Conservation (phyloP, 2,888 invertebrate species). For the Neria commutata region DNA sequence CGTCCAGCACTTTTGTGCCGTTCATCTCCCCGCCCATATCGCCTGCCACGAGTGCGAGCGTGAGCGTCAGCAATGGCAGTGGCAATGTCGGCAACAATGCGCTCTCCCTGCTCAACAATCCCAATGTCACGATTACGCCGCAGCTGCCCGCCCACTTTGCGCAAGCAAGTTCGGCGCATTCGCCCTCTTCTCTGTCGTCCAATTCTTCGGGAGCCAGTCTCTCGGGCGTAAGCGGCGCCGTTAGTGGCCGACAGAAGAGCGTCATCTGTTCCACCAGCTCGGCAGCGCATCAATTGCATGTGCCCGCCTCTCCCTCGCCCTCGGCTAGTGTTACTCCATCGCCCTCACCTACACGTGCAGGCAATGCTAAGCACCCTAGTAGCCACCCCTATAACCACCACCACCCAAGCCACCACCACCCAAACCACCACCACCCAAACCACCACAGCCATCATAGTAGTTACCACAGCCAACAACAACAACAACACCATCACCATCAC, state of each 20-base stretch:
- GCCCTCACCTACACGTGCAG: slow-evolving; percentile 40
- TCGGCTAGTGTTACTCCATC: slow-evolving; percentile 34
- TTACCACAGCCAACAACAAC: slow-evolving; percentile 36
- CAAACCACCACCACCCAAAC: slow-evolving; percentile 32
- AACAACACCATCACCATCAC: slow-evolving; percentile 43
- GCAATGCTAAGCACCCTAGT: not conserved
- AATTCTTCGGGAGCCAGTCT: slow-evolving; percentile 27
- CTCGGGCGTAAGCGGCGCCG: slow-evolving; percentile 25
- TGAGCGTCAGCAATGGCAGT: not conserved
- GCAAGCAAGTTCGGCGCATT: slow-evolving; percentile 33
- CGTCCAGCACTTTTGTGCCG: slow-evolving; percentile 48
- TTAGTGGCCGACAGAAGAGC: slow-evolving; percentile 54
- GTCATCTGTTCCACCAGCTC: slow-evolving; percentile 58
- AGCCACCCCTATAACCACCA: slow-evolving; percentile 13
- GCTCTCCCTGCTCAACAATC: slow-evolving; percentile 53
- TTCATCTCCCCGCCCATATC: slow-evolving; percentile 59
- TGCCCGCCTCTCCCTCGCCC: slow-evolving; percentile 33
- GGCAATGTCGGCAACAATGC: slow-evolving; percentile 32
- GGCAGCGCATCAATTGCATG: slow-evolving; percentile 11
- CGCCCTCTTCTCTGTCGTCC: slow-evolving; percentile 27
- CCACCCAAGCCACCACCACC: slow-evolving; percentile 25
- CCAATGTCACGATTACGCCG: slow-evolving; percentile 55
- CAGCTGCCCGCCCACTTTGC: slow-evolving; percentile 50
- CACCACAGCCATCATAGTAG: slow-evolving; percentile 31
- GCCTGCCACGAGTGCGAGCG: slow-evolving; percentile 46